Percentiles rank a stretch among this genome's conserved stretches.
These are phyloP conservation scores for Anguilla pacifica DNA, from an alignment of 2,797 vertebrate genomes.

Conservation along the genomic window DNA sequence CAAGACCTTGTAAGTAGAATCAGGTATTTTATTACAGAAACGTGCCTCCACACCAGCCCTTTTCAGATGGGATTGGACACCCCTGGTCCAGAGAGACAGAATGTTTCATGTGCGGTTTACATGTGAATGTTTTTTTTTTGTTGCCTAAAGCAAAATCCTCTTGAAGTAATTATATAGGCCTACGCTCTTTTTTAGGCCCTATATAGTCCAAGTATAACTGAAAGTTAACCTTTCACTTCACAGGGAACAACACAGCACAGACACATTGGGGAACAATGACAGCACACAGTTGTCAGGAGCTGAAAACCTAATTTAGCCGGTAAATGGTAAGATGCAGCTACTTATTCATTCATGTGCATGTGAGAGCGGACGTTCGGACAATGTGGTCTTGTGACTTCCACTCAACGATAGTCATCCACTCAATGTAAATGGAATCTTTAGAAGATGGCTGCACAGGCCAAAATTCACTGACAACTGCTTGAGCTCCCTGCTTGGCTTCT, in stretches of 20 bases:
- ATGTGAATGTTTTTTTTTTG: neutral
- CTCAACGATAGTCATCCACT: constrained; percentile 36
- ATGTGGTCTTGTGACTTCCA: constrained; percentile 49
- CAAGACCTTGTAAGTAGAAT: neutral
- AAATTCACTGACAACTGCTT: constrained; percentile 12
- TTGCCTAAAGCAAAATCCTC: neutral
- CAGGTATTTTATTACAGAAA: neutral
- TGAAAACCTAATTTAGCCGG: constrained; percentile 47
- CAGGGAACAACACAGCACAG: neutral
- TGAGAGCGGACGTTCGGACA: constrained; percentile 38
- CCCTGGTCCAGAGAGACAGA: neutral
- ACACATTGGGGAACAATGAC: constrained; percentile 6
- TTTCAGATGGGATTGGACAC: neutral
- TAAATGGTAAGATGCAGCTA: constrained; percentile 54
- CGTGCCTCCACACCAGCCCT: neutral
- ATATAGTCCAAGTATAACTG: neutral
- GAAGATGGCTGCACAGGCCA: neutral
- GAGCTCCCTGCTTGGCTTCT: neutral
- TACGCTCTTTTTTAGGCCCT: neutral
- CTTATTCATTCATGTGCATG: constrained; percentile 35
- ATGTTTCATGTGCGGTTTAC: neutral
- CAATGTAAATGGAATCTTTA: constrained; percentile 7
- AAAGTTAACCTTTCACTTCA: constrained; percentile 1
- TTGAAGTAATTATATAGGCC: neutral
- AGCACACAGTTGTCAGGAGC: constrained; percentile 36